phyloP scores from a whole-genome alignment of 2,113 vertebrate genomes.

The Chaetops frenatus region DNA sequence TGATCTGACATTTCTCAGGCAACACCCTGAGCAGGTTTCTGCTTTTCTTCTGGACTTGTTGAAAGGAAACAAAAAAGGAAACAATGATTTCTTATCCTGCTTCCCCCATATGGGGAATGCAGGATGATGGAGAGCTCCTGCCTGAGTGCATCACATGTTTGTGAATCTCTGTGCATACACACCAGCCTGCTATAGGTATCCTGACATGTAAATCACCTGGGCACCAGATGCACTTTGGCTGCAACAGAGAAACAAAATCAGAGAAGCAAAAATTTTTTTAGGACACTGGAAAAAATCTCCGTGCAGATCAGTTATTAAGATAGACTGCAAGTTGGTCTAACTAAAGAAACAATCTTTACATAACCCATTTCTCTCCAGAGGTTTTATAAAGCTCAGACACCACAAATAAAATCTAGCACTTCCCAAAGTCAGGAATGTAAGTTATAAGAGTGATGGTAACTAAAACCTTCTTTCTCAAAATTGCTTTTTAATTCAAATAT shows the following conservation, averaged over 20 bases:
- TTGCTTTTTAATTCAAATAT: background rate
- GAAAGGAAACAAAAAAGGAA: background rate
- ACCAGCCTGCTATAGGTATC: background rate
- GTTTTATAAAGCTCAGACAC: background rate
- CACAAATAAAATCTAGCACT: background rate
- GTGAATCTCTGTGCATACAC: background rate
- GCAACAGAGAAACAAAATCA: background rate
- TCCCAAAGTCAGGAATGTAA: background rate
- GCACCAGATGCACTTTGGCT: background rate
- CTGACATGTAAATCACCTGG: background rate
- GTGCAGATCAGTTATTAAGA: background rate
- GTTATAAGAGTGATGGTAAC: background rate
- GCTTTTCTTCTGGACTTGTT: background rate
- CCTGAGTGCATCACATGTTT: background rate
- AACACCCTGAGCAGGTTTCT: background rate
- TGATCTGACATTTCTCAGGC: background rate
- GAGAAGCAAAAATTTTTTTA: background rate
- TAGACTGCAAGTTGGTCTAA: background rate
- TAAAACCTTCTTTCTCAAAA: background rate
- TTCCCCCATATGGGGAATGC: background rate
- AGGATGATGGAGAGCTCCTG: background rate
- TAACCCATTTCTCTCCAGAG: background rate
- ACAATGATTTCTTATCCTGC: background rate
- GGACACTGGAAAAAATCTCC: background rate
- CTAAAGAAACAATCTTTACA: background rate